These are phyloP conservation scores for Meloe dianella DNA, from an alignment of 2,888 invertebrate genomes.

Conservation along the genomic window DNA sequence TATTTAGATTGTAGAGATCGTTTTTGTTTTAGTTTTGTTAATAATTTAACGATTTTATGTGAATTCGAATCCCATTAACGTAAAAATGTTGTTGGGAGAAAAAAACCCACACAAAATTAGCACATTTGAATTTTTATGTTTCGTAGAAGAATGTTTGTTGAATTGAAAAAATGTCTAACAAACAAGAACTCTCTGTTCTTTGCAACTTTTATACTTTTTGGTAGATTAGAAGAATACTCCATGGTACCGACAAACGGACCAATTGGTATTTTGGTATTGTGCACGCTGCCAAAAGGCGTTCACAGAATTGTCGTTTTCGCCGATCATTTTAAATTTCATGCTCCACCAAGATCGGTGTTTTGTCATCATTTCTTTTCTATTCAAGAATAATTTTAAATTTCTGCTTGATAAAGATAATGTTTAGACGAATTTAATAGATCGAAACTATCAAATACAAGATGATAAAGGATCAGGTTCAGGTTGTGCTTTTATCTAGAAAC, in stretches of 20 bases:
- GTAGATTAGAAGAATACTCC: no score
- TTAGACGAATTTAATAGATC: not conserved
- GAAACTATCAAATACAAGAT: conserved; percentile 1
- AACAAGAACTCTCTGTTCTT: no score
- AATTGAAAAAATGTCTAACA: no score
- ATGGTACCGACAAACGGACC: no score
- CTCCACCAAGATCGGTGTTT: no score
- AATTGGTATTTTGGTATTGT: no score
- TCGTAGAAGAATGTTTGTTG: not conserved
- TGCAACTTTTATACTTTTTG: no score
- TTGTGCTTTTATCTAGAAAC: conserved; percentile 52
- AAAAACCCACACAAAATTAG: not conserved
- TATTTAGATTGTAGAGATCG: conserved; percentile 30
- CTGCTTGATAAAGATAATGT: not conserved
- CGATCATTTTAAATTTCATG: no score
- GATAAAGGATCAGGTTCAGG: conserved; percentile 33
- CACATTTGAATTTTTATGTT: not conserved
- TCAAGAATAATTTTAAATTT: not conserved
- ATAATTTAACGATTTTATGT: not conserved
- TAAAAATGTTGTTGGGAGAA: not conserved
- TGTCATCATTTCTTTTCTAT: no score
- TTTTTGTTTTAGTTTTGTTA: not conserved
- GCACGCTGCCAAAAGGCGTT: no score
- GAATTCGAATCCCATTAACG: not conserved
- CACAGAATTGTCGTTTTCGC: no score